Evolutionary conservation across 2,113 vertebrate genomes (phyloP).

Genomic region (Coptodon bakossiorum): DNA sequence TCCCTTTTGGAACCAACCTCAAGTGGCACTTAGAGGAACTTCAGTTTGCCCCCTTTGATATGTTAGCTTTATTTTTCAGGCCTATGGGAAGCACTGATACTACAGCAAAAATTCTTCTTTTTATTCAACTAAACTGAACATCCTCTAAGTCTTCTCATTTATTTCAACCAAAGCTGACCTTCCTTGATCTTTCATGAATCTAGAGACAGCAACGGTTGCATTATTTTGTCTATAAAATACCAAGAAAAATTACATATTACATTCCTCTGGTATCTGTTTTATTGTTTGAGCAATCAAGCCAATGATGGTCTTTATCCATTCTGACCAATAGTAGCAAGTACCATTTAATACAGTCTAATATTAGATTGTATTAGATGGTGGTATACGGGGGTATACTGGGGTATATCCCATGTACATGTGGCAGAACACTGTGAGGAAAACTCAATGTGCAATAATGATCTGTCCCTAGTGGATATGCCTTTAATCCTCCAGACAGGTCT

Average conservation of each 20-base stretch:
- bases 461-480: not conserved
- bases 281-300: not conserved
- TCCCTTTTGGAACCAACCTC: not conserved
- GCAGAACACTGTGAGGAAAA: not conserved
- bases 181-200: not conserved
- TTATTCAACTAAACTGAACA: not conserved
- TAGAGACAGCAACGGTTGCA: not conserved
- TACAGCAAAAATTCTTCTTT: not conserved
- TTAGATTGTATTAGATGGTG: not conserved
- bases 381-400: not conserved
- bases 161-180: not conserved
- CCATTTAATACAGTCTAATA: not conserved
- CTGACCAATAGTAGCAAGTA: not conserved
- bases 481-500: not conserved
- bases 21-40: not conserved
- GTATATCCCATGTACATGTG: not conserved
- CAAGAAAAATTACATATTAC: not conserved
- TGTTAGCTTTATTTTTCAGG: not conserved
- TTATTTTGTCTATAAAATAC: not conserved
- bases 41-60: not conserved
- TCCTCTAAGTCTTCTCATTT: not conserved
- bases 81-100: not conserved
- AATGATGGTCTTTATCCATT: not conserved
- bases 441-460: not conserved
- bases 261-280: not conserved